These are phyloP conservation scores for Sinella curviseta DNA, from an alignment of 1,140 invertebrate species.

Conservation along the genomic window DNA sequence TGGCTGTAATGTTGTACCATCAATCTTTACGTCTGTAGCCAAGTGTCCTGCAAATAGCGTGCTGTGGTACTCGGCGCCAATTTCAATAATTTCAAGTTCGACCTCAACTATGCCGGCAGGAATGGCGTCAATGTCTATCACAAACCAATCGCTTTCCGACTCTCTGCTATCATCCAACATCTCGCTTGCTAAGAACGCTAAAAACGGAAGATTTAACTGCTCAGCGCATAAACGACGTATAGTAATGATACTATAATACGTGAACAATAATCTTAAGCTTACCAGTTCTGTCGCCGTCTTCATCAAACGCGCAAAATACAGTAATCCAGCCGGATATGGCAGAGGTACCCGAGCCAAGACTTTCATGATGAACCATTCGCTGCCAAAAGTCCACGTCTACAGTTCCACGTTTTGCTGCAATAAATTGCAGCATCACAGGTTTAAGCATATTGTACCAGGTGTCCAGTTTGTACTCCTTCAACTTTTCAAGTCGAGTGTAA, in stretches of 20 bases:
- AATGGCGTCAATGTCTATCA: background rate
- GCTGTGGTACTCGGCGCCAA: background rate
- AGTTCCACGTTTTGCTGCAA: slow-evolving; percentile 30
- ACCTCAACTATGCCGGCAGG: background rate
- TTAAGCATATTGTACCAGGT: slow-evolving; percentile 29
- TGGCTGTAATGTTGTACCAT: background rate
- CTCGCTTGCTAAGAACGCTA: too few species aligned
- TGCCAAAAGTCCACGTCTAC: too few species aligned
- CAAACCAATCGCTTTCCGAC: too few species aligned
- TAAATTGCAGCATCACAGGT: slow-evolving; percentile 25
- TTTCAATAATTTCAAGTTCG: background rate
- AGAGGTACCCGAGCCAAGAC: too few species aligned
- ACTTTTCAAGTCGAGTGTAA: background rate
- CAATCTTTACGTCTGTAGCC: background rate
- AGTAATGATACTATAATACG: too few species aligned
- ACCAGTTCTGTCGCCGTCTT: too few species aligned
- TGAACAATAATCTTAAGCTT: too few species aligned
- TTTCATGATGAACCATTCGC: too few species aligned
- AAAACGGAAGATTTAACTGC: too few species aligned
- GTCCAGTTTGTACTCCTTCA: slow-evolving; percentile 20
- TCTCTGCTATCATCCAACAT: background rate
- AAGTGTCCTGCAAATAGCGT: background rate
- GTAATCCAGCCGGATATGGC: too few species aligned
- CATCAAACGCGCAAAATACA: too few species aligned
- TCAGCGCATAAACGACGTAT: too few species aligned